Conservation (phyloP, 1,140 invertebrate genomes). For the Pseudomyrmex dendroicus region DNA sequence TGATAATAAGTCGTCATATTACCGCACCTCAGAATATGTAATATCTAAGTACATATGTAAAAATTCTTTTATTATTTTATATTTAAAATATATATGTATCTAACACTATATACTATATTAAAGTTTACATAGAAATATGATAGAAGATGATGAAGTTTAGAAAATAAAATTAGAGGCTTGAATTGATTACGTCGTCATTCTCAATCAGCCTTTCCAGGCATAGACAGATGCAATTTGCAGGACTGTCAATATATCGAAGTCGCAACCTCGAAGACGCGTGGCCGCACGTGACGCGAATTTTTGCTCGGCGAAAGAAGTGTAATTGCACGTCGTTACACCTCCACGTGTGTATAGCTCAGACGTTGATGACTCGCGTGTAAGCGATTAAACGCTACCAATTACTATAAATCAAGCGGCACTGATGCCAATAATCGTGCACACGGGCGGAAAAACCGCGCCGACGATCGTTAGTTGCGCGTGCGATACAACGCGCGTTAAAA, state of each 20-base stretch:
- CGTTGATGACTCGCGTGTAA: slow-evolving; percentile 24
- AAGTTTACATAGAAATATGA: too few species aligned
- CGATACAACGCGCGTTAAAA: background rate
- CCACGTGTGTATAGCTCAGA: background rate
- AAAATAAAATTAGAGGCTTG: slow-evolving; percentile 2
- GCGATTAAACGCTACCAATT: slow-evolving; percentile 54
- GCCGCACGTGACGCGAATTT: slow-evolving; percentile 51
- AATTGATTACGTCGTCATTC: slow-evolving; percentile 38
- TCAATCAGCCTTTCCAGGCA: slow-evolving; percentile 43
- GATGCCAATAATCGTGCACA: background rate
- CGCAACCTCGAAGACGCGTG: background rate
- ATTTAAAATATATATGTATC: too few species aligned
- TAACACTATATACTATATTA: too few species aligned
- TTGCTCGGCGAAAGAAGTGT: slow-evolving; percentile 5
- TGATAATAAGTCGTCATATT: too few species aligned
- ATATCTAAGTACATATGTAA: too few species aligned
- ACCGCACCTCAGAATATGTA: too few species aligned
- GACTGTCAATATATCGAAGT: slow-evolving; percentile 32
- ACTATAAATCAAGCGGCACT: slow-evolving; percentile 29
- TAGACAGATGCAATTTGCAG: slow-evolving; percentile 30
- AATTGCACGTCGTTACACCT: slow-evolving; percentile 36
- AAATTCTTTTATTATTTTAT: too few species aligned
- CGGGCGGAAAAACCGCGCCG: background rate
- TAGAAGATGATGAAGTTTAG: background rate
- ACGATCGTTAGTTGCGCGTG: background rate